These are phyloP conservation scores for Eira barbara DNA, from an alignment of 2,113 vertebrate species.

Conservation along the genomic window DNA sequence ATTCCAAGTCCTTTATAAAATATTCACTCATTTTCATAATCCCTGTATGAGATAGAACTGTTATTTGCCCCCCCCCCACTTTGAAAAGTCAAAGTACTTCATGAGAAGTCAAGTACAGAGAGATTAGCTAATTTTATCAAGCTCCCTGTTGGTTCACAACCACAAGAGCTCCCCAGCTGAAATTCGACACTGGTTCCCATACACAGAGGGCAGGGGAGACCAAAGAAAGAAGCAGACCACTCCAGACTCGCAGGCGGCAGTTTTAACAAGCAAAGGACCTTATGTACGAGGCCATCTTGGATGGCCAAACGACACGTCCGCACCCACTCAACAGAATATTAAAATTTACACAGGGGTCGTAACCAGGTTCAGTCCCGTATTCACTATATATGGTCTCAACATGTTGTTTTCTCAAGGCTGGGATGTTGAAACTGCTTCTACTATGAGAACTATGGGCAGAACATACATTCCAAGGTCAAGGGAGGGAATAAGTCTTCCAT, in stretches of 20 bases:
- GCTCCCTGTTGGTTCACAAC: neutral
- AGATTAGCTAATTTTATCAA: neutral
- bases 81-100: too few relatives aligned
- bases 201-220: neutral
- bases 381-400: neutral
- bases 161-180: neutral
- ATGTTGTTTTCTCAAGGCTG: neutral
- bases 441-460: neutral
- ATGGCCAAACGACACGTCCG: neutral
- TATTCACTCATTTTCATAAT: neutral
- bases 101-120: neutral
- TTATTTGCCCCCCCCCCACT: neutral
- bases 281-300: neutral
- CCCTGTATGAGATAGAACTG: neutral
- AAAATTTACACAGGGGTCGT: neutral
- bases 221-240: neutral
- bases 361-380: neutral
- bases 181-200: neutral
- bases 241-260: neutral
- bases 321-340: neutral
- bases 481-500: neutral
- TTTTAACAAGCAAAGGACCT: neutral
- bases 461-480: neutral
- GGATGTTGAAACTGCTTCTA: neutral
- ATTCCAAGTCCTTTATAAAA: neutral